Evolutionary conservation across 2,797 vertebrate genomes (phyloP).

Genomic region (Clarias laeviceps): DNA sequence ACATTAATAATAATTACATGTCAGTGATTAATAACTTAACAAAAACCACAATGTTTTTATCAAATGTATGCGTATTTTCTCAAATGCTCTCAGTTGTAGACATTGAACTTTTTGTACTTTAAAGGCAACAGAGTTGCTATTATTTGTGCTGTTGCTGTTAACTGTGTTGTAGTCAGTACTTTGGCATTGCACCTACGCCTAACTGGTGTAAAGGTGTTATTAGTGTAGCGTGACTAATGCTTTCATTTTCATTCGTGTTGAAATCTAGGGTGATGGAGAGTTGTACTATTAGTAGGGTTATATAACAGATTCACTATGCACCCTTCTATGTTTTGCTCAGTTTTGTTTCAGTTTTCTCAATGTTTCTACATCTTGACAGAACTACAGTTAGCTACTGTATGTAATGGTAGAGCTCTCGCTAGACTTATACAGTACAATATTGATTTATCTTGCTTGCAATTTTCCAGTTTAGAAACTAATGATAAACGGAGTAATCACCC

Average conservation of each 20-base stretch:
- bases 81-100: not conserved
- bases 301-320: not conserved
- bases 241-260: not conserved
- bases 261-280: not conserved
- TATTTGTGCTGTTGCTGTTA: not conserved
- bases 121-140: not conserved
- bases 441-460: not conserved
- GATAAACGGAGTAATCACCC: not conserved
- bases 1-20: not conserved
- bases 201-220: not conserved
- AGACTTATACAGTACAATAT: not conserved
- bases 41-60: not conserved
- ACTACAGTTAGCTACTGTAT: not conserved
- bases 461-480: not conserved
- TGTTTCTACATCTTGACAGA: not conserved
- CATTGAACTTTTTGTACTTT: not conserved
- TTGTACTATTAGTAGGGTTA: not conserved
- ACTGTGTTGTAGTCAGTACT: not conserved
- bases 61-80: not conserved
- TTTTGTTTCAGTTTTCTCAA: not conserved
- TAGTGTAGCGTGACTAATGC: not conserved
- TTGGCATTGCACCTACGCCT: not conserved
- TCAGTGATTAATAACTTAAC: constrained; percentile 29
- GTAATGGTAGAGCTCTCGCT: not conserved
- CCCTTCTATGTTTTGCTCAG: not conserved